These are phyloP conservation scores for Cathartes aura DNA, from an alignment of 2,113 vertebrate genomes.

Conservation along the genomic window DNA sequence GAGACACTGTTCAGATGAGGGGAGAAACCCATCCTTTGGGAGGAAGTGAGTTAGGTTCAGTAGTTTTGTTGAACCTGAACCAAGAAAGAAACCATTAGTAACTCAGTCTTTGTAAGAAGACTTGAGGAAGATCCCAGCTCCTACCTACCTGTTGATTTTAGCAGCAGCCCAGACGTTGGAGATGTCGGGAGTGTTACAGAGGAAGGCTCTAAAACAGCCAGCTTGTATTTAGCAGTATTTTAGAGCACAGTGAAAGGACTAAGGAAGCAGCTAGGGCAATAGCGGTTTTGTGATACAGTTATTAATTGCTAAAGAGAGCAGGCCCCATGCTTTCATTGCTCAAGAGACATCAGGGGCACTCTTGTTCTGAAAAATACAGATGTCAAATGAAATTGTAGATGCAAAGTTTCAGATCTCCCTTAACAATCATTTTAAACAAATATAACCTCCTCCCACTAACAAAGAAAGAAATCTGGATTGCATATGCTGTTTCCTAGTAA, in stretches of 20 bases:
- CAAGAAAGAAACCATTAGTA: slow-evolving; percentile 68
- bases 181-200: background rate
- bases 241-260: slow-evolving; percentile 31
- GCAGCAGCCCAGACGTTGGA: background rate
- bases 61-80: slow-evolving; percentile 72
- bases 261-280: slow-evolving; percentile 39
- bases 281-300: slow-evolving; percentile 13
- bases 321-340: slow-evolving; percentile 43
- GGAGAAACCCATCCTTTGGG: slow-evolving; percentile 58
- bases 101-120: slow-evolving; percentile 46
- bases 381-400: slow-evolving; percentile 12
- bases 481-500: slow-evolving; percentile 29
- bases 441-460: slow-evolving; percentile 1
- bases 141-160: slow-evolving; percentile 55
- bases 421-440: slow-evolving; percentile 51
- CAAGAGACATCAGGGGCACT: slow-evolving; percentile 9
- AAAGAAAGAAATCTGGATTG: slow-evolving; percentile 39
- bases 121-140: slow-evolving; percentile 34
- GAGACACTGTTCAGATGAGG: slow-evolving; percentile 58
- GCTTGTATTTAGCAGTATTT: slow-evolving; percentile 50
- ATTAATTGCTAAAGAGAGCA: slow-evolving; percentile 54
- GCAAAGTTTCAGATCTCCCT: slow-evolving; percentile 22
- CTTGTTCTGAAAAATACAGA: slow-evolving; percentile 35
- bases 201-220: background rate
- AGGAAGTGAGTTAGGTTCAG: slow-evolving; percentile 70